These are phyloP conservation scores for Apis mellifera DNA, from an alignment of 1,140 invertebrate genomes.

Conservation along the genomic window Amel_HAv3.1 CM009942.2:9939001-9939500, in stretches of 20 bases:
- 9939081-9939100: neutral
- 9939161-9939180: slow-evolving; percentile 19
- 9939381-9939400: neutral
- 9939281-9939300: neutral
- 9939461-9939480: too few relatives aligned
- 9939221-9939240: slow-evolving; percentile 10
- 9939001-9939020: slow-evolving; percentile 48
- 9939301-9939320: neutral
- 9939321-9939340: neutral
- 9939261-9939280: neutral
- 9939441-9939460: neutral
- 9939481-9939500: accelerated
- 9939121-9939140: neutral
- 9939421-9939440: neutral
- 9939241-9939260: slow-evolving; percentile 41
- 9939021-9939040: neutral
- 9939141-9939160: slow-evolving; percentile 1
- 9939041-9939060: neutral
- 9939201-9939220: neutral
- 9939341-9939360: neutral
- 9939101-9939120: neutral
- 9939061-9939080: too few relatives aligned
- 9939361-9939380: neutral
- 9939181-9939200: neutral
- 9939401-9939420: neutral